Evolutionary conservation across 2,113 vertebrate genomes (phyloP).

Genomic region (Trochalopteron elliotii): DNA sequence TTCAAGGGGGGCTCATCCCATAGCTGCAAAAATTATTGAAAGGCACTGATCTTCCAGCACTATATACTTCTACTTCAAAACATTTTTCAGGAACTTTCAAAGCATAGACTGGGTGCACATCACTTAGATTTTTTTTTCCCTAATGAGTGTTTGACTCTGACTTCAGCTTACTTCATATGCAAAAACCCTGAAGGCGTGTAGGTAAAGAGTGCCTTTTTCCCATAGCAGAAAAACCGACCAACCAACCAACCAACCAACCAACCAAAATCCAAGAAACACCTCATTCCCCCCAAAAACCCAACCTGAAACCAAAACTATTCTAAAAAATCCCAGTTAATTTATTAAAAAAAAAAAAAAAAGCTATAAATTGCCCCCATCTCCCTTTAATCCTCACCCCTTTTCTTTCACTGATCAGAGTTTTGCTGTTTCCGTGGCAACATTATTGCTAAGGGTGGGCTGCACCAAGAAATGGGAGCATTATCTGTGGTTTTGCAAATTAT

Average conservation of each 20-base stretch:
- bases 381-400: neutral
- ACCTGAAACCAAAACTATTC: neutral
- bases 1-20: neutral
- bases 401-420: slow-evolving; percentile 33
- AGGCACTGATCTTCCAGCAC: neutral
- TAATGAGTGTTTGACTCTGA: neutral
- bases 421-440: slow-evolving; percentile 73
- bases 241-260: neutral
- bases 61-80: neutral
- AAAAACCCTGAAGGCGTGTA: neutral
- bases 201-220: neutral
- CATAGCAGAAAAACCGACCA: neutral
- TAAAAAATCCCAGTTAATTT: slow-evolving; percentile 8
- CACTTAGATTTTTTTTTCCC: neutral
- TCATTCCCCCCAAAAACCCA: neutral
- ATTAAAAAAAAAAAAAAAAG: neutral
- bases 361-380: slow-evolving; percentile 6
- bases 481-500: slow-evolving; percentile 46
- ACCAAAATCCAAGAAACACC: neutral
- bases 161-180: neutral
- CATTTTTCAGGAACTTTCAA: neutral
- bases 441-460: slow-evolving; percentile 69
- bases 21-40: neutral
- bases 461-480: slow-evolving; percentile 40
- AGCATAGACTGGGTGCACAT: neutral